phyloP scores from a whole-genome alignment of 2,113 vertebrate genomes.

The Microtus ochrogaster region DNA sequence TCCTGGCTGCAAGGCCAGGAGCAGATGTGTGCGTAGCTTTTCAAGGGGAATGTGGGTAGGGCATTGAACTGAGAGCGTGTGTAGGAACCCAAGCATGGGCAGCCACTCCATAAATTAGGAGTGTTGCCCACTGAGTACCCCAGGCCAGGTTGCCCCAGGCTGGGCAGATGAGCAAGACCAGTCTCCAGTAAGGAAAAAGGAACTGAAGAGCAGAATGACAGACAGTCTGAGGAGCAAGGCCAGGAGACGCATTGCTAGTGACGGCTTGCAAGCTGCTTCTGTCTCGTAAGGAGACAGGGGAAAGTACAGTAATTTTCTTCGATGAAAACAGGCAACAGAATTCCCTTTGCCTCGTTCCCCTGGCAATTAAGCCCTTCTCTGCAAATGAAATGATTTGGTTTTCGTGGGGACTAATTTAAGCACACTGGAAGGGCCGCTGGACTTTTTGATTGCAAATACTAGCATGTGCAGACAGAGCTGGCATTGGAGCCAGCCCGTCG shows the following conservation, averaged over 20 bases:
- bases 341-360: conserved; percentile 78
- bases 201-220: fast-evolving
- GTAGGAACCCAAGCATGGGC: background rate
- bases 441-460: conserved; percentile 78
- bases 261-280: conserved; percentile 51
- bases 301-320: conserved; percentile 82
- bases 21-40: background rate
- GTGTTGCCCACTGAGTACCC: background rate
- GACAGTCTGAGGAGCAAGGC: background rate
- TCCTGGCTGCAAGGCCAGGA: background rate
- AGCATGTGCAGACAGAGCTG: background rate
- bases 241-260: background rate
- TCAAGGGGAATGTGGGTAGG: background rate
- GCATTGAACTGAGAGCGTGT: background rate
- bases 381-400: conserved; percentile 81
- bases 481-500: background rate
- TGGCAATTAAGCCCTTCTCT: conserved; percentile 83
- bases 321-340: conserved; percentile 81
- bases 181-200: fast-evolving
- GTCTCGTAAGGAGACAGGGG: conserved; percentile 62
- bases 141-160: background rate
- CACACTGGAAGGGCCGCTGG: conserved; percentile 74
- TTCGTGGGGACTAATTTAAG: conserved; percentile 78
- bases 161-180: too few species aligned
- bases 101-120: background rate